A percentile compares a stretch with the other conserved stretches of the same genome.
These are phyloP conservation scores for Alviniconcha marisindica DNA, from an alignment of 1,140 invertebrate species.

Conservation along the genomic window DNA sequence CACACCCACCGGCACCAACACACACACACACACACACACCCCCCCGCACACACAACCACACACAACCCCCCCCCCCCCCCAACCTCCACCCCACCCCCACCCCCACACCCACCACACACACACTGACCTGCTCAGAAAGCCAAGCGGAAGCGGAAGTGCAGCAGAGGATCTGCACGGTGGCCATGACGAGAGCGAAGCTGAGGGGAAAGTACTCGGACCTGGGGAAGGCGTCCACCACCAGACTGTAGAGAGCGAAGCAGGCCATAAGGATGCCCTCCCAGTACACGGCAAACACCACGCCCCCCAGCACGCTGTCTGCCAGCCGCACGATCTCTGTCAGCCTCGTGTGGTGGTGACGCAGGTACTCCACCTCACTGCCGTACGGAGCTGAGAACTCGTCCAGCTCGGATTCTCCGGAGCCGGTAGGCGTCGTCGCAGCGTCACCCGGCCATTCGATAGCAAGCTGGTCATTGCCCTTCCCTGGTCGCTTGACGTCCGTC, in stretches of 20 bases:
- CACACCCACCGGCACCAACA: too few species aligned
- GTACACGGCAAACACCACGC: constrained; percentile 1
- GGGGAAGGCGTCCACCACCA: neutral
- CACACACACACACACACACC: too few species aligned
- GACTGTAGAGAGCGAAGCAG: neutral
- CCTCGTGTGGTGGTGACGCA: neutral
- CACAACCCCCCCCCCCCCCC: too few species aligned
- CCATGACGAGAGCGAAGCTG: neutral
- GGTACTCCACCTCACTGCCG: neutral
- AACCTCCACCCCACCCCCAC: neutral
- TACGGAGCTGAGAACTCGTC: too few species aligned
- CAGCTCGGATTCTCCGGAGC: neutral
- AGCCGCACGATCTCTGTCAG: neutral
- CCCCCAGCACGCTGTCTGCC: neutral
- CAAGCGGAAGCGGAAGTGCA: neutral
- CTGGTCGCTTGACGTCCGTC: too few species aligned
- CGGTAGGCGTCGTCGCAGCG: too few species aligned
- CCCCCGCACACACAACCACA: too few species aligned
- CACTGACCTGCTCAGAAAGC: neutral
- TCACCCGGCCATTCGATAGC: too few species aligned
- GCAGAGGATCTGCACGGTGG: neutral
- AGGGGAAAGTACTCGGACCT: neutral
- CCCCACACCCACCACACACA: neutral
- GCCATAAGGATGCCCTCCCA: constrained; percentile 16
- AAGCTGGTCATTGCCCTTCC: too few species aligned